Base-by-base conservation (phyloP, 2,797 vertebrate genomes). In the Rhynchotus rufescens region DNA sequence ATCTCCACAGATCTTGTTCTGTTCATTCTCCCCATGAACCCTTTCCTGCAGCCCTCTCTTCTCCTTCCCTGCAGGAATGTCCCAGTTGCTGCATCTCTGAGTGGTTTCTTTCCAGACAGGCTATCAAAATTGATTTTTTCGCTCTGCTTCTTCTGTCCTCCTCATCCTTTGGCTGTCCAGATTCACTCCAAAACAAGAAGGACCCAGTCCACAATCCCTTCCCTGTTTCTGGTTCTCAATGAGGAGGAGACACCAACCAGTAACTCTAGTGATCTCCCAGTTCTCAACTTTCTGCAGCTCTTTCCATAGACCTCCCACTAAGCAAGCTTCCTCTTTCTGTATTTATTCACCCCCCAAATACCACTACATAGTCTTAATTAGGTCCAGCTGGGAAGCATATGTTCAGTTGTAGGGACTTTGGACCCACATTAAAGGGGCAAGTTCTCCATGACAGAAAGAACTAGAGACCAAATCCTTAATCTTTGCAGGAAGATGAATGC, bases 351-450 rank as follows among this genome's bases (percentile, higher is more conserved):
- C 92, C 79, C 82, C 80, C 36, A 89, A 95, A 90, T 89, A 32
- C 56, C 1, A 1, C 82, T 80, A 93, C 38, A 78, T 62, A 96
- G 21, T 76, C 77, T 60, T 95, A 89, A 90, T 81, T 73, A 81
- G 62, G 79, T 93, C 45, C 77, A 85, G 83, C 89, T 96, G 95
- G 77, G 74, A 79, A 87, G 66, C 92, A 85, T 32, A 93, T 95
- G 92, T 79, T 95, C 84, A 32, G 26, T 73, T 80, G 40, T 60
- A 95, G 38, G 64, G 77, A 85, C 84, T 90, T 95, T 89, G 82
- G 92, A 87, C 71, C 80, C 74, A 92, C 89, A 89, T 93, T 93
- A 95, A 95, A 94, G 59, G 71, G 38, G 42, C 66, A 95, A 94
- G 60, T 83, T 89, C 86, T 76, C 84, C 64, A 56, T 52, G 82